Conservation (phyloP, 2,113 vertebrate species). For the Melanerpes aurifrons region DNA sequence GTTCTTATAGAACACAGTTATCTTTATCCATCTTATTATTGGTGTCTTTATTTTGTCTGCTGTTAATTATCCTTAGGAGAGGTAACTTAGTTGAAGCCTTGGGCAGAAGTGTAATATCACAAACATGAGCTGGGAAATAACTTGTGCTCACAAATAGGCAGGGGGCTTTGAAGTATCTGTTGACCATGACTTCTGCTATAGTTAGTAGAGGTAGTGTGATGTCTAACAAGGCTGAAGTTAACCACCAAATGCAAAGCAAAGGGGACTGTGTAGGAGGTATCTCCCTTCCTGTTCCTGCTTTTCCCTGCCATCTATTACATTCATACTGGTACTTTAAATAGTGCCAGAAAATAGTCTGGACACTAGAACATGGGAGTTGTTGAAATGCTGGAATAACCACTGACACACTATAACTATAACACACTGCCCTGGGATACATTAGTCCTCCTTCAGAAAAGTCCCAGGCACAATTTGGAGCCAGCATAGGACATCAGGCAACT, state of each 20-base stretch:
- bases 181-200: not conserved
- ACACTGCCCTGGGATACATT: not conserved
- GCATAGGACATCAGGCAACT: not conserved
- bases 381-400: not conserved
- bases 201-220: not conserved
- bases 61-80: not conserved
- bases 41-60: constrained; percentile 18
- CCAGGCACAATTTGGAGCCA: fast-evolving
- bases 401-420: too few species aligned
- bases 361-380: not conserved
- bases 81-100: not conserved
- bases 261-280: not conserved
- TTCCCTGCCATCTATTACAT: not conserved
- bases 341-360: not conserved
- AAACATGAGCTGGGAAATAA: not conserved
- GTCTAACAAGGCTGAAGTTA: not conserved
- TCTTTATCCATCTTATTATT: not conserved
- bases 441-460: not conserved
- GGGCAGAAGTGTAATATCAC: not conserved
- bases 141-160: not conserved
- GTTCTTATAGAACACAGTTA: not conserved
- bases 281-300: not conserved
- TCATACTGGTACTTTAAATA: not conserved
- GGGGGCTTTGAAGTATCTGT: not conserved
- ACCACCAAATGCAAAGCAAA: not conserved